Conservation (phyloP, 2,888 invertebrate genomes). For the Meghimatium bilineatum region DNA sequence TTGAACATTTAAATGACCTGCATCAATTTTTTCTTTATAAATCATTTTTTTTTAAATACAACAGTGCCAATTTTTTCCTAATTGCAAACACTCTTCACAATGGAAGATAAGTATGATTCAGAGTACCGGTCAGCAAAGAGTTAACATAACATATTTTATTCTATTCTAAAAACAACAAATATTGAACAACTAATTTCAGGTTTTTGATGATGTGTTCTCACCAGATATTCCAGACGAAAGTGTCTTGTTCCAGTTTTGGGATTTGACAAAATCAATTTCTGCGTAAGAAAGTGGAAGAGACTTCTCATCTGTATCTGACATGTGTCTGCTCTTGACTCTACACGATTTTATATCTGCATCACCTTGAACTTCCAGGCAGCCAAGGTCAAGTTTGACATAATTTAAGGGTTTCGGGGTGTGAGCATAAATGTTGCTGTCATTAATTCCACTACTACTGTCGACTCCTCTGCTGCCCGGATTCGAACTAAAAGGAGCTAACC, state of each 20-base stretch:
- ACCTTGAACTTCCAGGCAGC: slow-evolving; percentile 25
- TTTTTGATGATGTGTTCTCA: neutral
- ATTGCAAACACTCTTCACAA: too few species aligned
- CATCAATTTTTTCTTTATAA: too few species aligned
- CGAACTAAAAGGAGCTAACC: neutral
- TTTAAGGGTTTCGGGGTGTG: slow-evolving; percentile 13
- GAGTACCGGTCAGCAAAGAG: too few species aligned
- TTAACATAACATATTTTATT: too few species aligned
- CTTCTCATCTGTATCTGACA: slow-evolving; percentile 42
- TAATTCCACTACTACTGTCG: slow-evolving; percentile 9
- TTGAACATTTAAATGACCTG: too few species aligned
- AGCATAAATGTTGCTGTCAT: neutral
- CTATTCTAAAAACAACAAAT: too few species aligned
- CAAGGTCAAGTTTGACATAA: slow-evolving; percentile 27
- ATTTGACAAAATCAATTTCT: slow-evolving; percentile 47
- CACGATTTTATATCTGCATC: slow-evolving; percentile 22
- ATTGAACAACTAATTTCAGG: too few species aligned
- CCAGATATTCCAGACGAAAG: slow-evolving; percentile 15
- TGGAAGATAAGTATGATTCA: too few species aligned
- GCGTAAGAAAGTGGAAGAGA: slow-evolving; percentile 44
- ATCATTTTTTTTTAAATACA: too few species aligned
- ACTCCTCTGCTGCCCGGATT: neutral
- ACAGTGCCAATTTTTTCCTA: too few species aligned
- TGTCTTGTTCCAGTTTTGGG: slow-evolving; percentile 38
- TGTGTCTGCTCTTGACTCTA: slow-evolving; percentile 35